Evolutionary conservation across 35 echinoderm and acorn worm species (phyloP), one percentile per base, ranked within the genome.

Genomic region (Acanthaster planci): DNA sequence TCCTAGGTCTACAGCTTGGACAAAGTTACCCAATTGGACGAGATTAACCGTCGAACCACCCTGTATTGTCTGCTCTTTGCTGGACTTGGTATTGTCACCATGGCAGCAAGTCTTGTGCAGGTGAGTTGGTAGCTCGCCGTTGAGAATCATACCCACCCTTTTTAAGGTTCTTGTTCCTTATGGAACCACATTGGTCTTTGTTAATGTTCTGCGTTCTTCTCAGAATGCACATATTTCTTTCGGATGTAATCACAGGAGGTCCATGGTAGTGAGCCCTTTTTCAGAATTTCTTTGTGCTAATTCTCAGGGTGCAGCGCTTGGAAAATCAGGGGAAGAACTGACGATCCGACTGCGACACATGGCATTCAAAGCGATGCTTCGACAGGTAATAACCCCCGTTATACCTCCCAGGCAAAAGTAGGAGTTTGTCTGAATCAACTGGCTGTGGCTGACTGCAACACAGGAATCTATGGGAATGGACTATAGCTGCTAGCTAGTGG

Each of bases 301-400:
- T 19, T 47, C 12, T 1, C 60, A 96, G 88, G 90, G 90, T 6
- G 9, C 82, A 29, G 82, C 84, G 10, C 88, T 93, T 77, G 84
- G 83, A 23, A 90, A 90, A 40, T 93, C 95, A 52, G 95, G 95
- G 12, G 90, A 89, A 52, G 87, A 84, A 21, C 87, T 97, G 8
- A 97, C 95, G 15, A 53, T 87, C 17, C 82, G 88, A 27, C 51
- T 92, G 44, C 78, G 95, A 15, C 57, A 79, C 59, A 80, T 85
- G 55, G 87, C 84, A 17, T 97, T 97, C 38, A 93, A 84, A 44
- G 84, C 95, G 52, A 85, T 97, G 85, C 81, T 97, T 0, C 90
- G 95, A 90, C 91, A 90, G 88, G 95, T 97, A 80, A 72, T 90
- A 16, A 8, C 64, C 26, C 4, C 64, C 22, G 42, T 47, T 12